Evolutionary conservation across 2,797 vertebrate genomes (phyloP).

Genomic region (Cuniculus paca): DNA sequence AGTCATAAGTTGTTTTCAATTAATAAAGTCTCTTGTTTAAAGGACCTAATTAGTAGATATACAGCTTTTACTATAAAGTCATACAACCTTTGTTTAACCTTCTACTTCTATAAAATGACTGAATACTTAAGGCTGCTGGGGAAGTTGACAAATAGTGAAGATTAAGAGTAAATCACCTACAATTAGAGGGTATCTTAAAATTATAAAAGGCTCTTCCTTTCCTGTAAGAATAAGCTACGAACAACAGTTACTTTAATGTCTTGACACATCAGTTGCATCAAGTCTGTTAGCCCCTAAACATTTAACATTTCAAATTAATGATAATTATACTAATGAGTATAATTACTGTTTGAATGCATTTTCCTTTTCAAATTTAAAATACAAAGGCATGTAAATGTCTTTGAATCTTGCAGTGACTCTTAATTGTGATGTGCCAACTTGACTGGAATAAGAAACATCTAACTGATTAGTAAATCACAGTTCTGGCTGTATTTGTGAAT

Average conservation of each 20-base stretch:
- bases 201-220: neutral
- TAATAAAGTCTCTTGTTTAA: neutral
- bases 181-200: neutral
- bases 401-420: neutral
- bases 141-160: neutral
- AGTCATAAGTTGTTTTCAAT: neutral
- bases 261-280: neutral
- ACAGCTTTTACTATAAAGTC: neutral
- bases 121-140: neutral
- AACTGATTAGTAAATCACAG: neutral
- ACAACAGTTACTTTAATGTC: neutral
- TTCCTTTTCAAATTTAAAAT: conserved; percentile 4
- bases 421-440: neutral
- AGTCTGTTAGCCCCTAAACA: neutral
- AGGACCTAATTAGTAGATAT: neutral
- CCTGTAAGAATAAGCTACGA: neutral
- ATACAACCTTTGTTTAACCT: neutral
- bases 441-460: neutral
- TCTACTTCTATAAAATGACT: neutral
- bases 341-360: neutral
- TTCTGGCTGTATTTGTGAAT: neutral
- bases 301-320: neutral
- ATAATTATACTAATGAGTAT: neutral
- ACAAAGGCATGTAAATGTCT: neutral
- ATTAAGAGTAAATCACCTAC: neutral